phyloP scores from a whole-genome alignment of 2,888 invertebrate genomes.

The Trypoxylon attenuatum region DNA sequence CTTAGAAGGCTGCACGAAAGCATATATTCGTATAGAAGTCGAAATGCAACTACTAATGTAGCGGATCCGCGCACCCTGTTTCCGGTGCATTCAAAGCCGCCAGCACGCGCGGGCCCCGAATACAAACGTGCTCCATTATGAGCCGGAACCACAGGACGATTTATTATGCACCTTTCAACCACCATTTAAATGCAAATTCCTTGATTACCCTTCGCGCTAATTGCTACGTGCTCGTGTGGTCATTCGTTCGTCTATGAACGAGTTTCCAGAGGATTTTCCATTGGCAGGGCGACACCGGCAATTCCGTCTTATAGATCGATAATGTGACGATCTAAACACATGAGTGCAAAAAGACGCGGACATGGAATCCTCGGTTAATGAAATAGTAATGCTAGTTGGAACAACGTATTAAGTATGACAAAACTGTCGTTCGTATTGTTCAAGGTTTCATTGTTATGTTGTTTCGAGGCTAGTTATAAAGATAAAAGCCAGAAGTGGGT shows the following conservation, averaged over 20 bases:
- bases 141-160: constrained; percentile 52
- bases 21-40: too few relatives aligned
- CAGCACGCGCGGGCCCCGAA: too few relatives aligned
- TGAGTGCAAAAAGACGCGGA: too few relatives aligned
- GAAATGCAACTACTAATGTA: neutral
- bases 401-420: neutral
- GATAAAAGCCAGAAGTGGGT: too few relatives aligned
- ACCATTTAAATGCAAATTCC: constrained; percentile 72
- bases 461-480: too few relatives aligned
- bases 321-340: constrained; percentile 12
- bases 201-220: constrained; percentile 69
- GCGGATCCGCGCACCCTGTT: too few relatives aligned
- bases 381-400: neutral
- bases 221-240: constrained; percentile 63
- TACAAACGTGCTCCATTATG: constrained; percentile 49
- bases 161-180: constrained; percentile 69
- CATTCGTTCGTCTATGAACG: constrained; percentile 32
- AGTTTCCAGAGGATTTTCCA: constrained; percentile 39
- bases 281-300: constrained; percentile 16
- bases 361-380: neutral
- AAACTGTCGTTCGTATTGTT: too few relatives aligned
- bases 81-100: too few relatives aligned
- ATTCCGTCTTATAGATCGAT: constrained; percentile 9
- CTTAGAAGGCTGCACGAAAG: too few relatives aligned
- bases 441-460: too few relatives aligned